phyloP scores from a whole-genome alignment of 2,113 vertebrate genomes.

The Recurvirostra avosetta region DNA sequence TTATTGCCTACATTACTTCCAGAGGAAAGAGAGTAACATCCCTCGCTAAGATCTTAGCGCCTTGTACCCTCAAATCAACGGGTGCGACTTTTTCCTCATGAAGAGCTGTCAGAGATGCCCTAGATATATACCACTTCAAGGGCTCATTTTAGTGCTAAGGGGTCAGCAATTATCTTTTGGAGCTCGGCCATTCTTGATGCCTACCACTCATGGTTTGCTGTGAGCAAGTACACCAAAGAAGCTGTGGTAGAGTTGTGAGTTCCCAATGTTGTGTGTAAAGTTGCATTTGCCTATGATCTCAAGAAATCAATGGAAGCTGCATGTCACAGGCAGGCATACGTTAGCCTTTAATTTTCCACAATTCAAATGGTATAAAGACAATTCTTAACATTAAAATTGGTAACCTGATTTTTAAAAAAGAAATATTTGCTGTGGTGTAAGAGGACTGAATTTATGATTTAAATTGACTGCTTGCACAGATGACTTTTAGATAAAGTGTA shows the following conservation, averaged over 20 bases:
- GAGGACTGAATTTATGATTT: not conserved
- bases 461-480: conserved; percentile 32
- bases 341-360: not conserved
- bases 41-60: not conserved
- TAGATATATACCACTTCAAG: not conserved
- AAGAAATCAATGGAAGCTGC: not conserved
- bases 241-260: not conserved
- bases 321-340: not conserved
- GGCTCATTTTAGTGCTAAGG: not conserved
- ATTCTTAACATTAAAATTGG: not conserved
- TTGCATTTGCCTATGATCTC: not conserved
- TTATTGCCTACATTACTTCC: not conserved
- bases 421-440: not conserved
- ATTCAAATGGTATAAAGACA: not conserved
- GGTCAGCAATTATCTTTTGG: not conserved
- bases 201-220: not conserved
- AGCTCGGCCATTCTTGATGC: not conserved
- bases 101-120: not conserved
- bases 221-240: not conserved
- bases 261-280: not conserved
- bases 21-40: not conserved
- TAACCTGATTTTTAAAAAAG: not conserved
- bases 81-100: not conserved
- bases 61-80: not conserved
- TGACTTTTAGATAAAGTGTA: conserved; percentile 21